Evolutionary conservation across 2,888 invertebrate genomes (phyloP), one percentile per base, ranked within the genome.

Genomic region (Cosmia pyralina): DNA sequence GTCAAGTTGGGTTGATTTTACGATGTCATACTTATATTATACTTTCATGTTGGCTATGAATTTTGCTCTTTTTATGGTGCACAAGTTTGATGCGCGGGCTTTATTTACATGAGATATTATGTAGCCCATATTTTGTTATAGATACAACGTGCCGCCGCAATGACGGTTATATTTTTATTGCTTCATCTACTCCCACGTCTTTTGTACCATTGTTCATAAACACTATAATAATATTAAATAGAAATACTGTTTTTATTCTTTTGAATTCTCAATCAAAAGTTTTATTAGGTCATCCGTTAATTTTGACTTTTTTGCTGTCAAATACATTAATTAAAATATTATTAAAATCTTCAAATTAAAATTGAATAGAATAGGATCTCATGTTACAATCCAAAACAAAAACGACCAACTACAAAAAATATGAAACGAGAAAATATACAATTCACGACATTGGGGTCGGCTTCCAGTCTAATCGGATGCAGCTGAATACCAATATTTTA

Each of bases 1-100:
- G 87, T 85, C 88, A 85, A 83, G 63, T 85, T 67, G 77, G 83
- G 85, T 80, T 80, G 84, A 85, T 81, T 85, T 88, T 88, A 87
- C 70, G 83, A 82, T 53, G 66, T 57, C 76, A 76, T 87, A 86
- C 81, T 80, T 81, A 78, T 75, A 50, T 50, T 46, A 58, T 52
- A 82, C 69, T 83, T 83, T 85, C 70, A 82, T 87, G 73, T 76
- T 48, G n/a, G 75, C 75, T 75, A 84, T 85, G 75, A 86, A 85
- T 85, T 83, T 79, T 69, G 53, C 52, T 85, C 80, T 81, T 81
- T 83, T 79, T 83, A 73, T 70, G 41, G 68, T 52, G 69, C 38
- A 38, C 59, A 66, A 77, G 60, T 85, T 75, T 87, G 88, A 87
- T 76, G 77, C 65, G 60, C 34, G 41, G 3, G 53, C 57, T 48